These are phyloP conservation scores for Anhinga anhinga DNA, from an alignment of 2,113 vertebrate genomes.

Conservation along the genomic window DNA sequence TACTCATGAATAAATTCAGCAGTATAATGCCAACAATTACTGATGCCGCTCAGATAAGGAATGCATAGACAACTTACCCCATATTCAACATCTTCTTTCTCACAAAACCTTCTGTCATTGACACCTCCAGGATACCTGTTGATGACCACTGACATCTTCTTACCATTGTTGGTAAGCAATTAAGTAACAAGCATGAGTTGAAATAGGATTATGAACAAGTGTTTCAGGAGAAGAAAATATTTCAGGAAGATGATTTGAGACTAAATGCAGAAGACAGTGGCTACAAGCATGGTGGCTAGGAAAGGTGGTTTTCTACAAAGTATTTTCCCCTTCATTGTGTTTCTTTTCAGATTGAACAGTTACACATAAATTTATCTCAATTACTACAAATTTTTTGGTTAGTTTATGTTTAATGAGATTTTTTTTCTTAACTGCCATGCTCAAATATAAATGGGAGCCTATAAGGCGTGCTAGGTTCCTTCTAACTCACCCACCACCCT, in stretches of 20 bases:
- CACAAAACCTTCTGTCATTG: neutral
- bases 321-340: neutral
- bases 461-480: neutral
- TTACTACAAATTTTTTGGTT: neutral
- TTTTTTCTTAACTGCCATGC: neutral
- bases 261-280: neutral
- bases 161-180: no score
- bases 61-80: neutral
- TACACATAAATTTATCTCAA: neutral
- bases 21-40: neutral
- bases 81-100: neutral
- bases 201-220: neutral
- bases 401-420: neutral
- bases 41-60: neutral
- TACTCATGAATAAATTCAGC: neutral
- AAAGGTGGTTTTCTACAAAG: neutral
- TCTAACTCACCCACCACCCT: neutral
- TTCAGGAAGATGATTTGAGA: neutral
- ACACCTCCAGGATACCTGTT: neutral
- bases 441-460: neutral
- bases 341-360: neutral
- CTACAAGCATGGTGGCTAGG: neutral
- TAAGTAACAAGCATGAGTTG: neutral
- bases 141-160: neutral
- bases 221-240: neutral